These are phyloP conservation scores for Hypena proboscidalis DNA, from an alignment of 2,888 invertebrate species.

Conservation along the genomic window DNA sequence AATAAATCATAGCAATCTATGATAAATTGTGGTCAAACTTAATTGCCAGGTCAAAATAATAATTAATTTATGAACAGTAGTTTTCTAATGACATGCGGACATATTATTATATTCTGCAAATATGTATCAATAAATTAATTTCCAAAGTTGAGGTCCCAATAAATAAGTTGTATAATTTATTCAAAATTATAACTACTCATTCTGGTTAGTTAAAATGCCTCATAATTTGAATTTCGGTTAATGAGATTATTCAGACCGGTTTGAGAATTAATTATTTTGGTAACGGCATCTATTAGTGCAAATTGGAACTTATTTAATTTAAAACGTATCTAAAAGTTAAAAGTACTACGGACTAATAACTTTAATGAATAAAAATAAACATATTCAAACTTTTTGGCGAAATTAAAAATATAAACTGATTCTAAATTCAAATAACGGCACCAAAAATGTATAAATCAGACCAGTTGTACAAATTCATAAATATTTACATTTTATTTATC, in stretches of 20 bases:
- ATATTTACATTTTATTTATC: conserved; percentile 43
- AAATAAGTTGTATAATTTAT: conserved; percentile 47
- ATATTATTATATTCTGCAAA: conserved; percentile 13
- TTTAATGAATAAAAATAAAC: conserved; percentile 1
- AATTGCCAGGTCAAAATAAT: conserved; percentile 15
- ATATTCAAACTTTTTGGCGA: neutral
- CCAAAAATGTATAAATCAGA: conserved; percentile 6
- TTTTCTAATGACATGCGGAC: conserved; percentile 18
- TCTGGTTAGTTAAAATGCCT: conserved; percentile 15
- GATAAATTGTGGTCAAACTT: conserved; percentile 16
- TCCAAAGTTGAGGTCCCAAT: conserved; percentile 2
- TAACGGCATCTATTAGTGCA: conserved; percentile 19
- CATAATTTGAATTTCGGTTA: conserved; percentile 13
- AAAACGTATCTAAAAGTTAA: conserved; percentile 5
- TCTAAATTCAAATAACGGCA: neutral
- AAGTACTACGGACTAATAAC: conserved; percentile 1
- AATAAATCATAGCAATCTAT: conserved; percentile 18
- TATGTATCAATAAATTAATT: conserved; percentile 12
- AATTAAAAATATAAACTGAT: neutral
- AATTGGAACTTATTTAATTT: conserved; percentile 5
- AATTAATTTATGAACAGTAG: conserved; percentile 1
- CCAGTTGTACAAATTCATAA: conserved; percentile 28
- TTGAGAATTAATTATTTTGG: conserved; percentile 11
- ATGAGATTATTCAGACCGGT: conserved; percentile 12
- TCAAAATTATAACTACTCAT: conserved; percentile 44